Evolutionary conservation across 2,113 vertebrate genomes (phyloP).

Genomic region (Poeciliopsis prolifica): DNA sequence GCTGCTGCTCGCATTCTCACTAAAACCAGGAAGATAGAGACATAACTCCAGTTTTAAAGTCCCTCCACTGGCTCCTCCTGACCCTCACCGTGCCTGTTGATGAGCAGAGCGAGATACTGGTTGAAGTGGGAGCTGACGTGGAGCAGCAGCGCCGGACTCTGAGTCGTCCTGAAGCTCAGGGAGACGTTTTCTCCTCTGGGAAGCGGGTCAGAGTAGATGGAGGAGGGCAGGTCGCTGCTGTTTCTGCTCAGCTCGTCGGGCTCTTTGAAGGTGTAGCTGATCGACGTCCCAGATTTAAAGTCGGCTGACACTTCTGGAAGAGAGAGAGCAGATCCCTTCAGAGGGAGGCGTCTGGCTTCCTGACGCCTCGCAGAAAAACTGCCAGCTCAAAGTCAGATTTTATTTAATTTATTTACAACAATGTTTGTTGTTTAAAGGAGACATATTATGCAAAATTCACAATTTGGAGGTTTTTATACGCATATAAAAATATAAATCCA

Average conservation of each 20-base stretch:
- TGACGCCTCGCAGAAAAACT: not conserved
- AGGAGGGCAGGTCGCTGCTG: slow-evolving; percentile 82
- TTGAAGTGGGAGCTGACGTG: slow-evolving; percentile 84
- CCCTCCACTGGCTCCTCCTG: no score
- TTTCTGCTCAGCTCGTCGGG: slow-evolving; percentile 85
- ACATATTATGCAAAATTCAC: no score
- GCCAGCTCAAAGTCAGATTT: not conserved
- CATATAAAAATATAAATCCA: no score
- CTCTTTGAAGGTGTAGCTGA: slow-evolving; percentile 88
- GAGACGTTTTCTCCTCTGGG: slow-evolving; percentile 81
- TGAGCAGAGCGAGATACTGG: slow-evolving; percentile 85
- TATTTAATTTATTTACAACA: no score
- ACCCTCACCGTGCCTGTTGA: slow-evolving; percentile 86
- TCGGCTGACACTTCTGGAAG: slow-evolving; percentile 88
- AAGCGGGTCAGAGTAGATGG: slow-evolving; percentile 84
- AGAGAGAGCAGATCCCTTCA: not conserved
- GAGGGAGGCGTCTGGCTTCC: not conserved
- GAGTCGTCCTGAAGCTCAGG: slow-evolving; percentile 86
- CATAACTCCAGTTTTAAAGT: no score
- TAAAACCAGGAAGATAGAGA: no score
- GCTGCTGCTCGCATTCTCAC: no score
- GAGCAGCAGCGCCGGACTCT: slow-evolving; percentile 84
- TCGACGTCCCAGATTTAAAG: slow-evolving; percentile 84
- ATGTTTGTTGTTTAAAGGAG: not conserved
- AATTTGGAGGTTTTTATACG: no score